phyloP scores from a whole-genome alignment of 1,140 invertebrate genomes.

The Wasmannia auropunctata region DNA sequence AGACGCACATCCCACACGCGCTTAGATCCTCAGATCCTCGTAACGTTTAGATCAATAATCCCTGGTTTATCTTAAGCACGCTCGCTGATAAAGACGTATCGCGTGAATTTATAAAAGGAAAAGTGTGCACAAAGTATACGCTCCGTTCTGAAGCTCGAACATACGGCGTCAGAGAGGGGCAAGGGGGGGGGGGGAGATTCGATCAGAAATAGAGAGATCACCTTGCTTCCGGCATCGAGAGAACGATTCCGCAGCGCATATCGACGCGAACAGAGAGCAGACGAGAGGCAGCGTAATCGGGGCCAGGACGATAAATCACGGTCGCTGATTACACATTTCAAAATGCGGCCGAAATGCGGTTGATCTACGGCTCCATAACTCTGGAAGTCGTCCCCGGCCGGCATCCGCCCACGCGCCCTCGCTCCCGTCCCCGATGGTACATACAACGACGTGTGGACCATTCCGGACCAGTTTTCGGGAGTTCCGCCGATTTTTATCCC shows the following conservation, averaged over 20 bases:
- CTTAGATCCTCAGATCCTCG: neutral
- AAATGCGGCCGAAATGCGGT: conserved; percentile 80
- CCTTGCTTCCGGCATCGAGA: neutral
- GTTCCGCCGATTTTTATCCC: conserved; percentile 50
- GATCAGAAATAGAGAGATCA: neutral
- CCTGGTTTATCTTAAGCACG: neutral
- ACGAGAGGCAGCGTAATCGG: conserved; percentile 73
- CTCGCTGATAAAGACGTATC: neutral
- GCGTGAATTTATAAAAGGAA: neutral
- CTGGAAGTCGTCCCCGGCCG: conserved; percentile 50
- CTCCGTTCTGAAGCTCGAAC: neutral
- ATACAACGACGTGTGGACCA: neutral
- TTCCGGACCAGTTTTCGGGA: conserved; percentile 32
- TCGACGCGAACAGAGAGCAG: conserved; percentile 39
- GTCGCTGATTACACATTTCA: conserved; percentile 83
- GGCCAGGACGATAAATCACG: conserved; percentile 79
- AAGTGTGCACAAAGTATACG: neutral
- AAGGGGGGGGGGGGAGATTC: no score
- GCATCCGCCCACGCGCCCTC: neutral
- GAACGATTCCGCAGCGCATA: conserved; percentile 49
- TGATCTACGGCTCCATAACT: conserved; percentile 83
- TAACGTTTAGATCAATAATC: neutral
- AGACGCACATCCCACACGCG: neutral
- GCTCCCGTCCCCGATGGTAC: neutral
- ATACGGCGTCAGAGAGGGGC: neutral